Conservation (phyloP, 2,113 vertebrate species). For the Murina feae region DNA sequence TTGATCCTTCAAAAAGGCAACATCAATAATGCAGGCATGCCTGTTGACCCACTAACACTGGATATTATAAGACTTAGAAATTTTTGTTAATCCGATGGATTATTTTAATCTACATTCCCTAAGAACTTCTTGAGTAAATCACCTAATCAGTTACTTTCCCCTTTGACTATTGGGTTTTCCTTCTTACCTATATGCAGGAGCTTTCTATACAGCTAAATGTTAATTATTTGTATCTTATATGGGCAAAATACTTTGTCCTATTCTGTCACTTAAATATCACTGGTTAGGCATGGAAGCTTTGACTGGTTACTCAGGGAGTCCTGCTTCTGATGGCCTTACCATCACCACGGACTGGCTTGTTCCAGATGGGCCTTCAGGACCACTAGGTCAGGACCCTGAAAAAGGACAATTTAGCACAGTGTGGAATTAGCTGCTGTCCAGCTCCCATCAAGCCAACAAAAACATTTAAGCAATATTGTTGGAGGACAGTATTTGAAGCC, state of each 20-base stretch:
- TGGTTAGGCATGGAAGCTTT: not conserved
- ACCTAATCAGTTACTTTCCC: not conserved
- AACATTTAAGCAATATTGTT: not conserved
- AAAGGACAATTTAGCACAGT: not conserved
- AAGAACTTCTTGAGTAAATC: not conserved
- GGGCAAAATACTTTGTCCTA: not conserved
- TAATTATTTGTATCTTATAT: not conserved
- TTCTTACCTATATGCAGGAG: not conserved
- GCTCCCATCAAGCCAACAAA: not conserved
- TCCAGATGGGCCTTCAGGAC: not conserved
- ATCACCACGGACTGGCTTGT: not conserved
- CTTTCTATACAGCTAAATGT: not conserved
- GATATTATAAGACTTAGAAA: not conserved
- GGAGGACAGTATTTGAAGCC: not conserved
- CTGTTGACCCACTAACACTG: not conserved
- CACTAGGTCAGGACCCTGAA: not conserved
- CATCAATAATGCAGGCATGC: not conserved
- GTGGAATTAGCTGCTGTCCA: not conserved
- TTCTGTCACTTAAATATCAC: not conserved
- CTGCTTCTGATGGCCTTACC: not conserved
- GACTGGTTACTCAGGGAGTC: not conserved
- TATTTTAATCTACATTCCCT: not conserved
- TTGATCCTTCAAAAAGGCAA: not conserved
- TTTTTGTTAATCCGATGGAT: conserved; percentile 3
- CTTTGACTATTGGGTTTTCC: not conserved